Percentiles rank a stretch among this genome's conserved stretches.
phyloP scores from a whole-genome alignment of 2,797 vertebrate species.

The Arnoldichthys spilopterus region DNA sequence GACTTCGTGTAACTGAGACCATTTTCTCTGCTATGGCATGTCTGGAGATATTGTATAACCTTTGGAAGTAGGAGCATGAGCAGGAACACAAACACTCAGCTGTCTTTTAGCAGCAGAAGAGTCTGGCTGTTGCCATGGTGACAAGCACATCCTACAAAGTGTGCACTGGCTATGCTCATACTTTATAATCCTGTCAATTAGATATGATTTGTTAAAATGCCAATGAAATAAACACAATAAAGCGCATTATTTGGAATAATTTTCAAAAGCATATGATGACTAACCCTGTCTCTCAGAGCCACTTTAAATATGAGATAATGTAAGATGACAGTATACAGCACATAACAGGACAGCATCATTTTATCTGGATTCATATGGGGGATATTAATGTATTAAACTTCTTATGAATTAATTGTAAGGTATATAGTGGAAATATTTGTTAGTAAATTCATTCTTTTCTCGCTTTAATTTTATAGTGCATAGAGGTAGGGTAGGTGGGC shows the following conservation, averaged over 20 bases:
- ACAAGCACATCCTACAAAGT: constrained; percentile 72
- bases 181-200: constrained; percentile 46
- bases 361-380: no score
- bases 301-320: neutral
- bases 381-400: no score
- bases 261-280: neutral
- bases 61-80: constrained; percentile 21
- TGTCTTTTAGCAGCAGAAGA: constrained; percentile 54
- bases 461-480: no score
- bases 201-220: constrained; percentile 49
- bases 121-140: constrained; percentile 79
- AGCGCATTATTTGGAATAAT: neutral
- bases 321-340: no score
- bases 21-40: constrained; percentile 35
- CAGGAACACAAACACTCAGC: constrained; percentile 49
- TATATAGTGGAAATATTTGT: no score
- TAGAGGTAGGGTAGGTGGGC: no score
- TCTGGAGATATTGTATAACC: constrained; percentile 23
- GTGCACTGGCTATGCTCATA: constrained; percentile 39
- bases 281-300: neutral
- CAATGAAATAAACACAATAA: constrained; percentile 24
- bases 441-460: no score
- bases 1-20: constrained; percentile 14
- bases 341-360: no score
- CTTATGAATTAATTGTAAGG: no score